Evolutionary conservation across 2,888 invertebrate genomes (phyloP), one percentile per base, ranked within the genome.

Genomic region (Myopa tessellatipennis): DNA sequence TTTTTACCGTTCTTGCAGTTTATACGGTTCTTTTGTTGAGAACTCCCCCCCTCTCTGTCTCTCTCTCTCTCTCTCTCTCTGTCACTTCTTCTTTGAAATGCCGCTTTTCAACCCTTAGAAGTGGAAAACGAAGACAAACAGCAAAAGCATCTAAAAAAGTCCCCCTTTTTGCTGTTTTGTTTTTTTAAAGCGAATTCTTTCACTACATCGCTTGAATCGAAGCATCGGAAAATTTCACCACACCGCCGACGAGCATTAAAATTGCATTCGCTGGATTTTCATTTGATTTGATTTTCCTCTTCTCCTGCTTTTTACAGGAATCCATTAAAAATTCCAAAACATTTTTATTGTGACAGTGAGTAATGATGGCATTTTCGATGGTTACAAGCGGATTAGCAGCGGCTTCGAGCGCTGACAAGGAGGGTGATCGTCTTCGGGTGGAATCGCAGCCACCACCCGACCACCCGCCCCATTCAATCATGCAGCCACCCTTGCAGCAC

Each of bases 371-470:
- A 83, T 83, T 86, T 85, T 84, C 84, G 84, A 83, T 85, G 85
- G 86, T 86, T 86, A 86, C 85, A 84, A 84, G 86, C 84, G 86
- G 85, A 85, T 85, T 85, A 85, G 86, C 84, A 78, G 72, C 45
- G 45, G 45, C 6, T 45, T 78, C 75, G 74, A 73, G 65, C 74
- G 61, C 61, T 40, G 45, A 40, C 68, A 16, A 67, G 36, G 18
- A 61, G 34, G n/a, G 61, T 6, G 65, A 34, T 36, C 34, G 12
- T 26, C 34, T 12, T n/a, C 63, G 12, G 26, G 4, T n/a, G n/a
- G 5, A 26, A 67, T 38, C 4, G 1, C 68, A 36, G 4, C 18
- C 69, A n/a, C n/a, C n/a, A n/a, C n/a, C n/a, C n/a, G n/a, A n/a
- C n/a, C n/a, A 69, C 50, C 69, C 38, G 8, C 36, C 72, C 26